Evolutionary conservation across 2,113 vertebrate species (phyloP).

Genomic region (Regulus satrapa): DNA sequence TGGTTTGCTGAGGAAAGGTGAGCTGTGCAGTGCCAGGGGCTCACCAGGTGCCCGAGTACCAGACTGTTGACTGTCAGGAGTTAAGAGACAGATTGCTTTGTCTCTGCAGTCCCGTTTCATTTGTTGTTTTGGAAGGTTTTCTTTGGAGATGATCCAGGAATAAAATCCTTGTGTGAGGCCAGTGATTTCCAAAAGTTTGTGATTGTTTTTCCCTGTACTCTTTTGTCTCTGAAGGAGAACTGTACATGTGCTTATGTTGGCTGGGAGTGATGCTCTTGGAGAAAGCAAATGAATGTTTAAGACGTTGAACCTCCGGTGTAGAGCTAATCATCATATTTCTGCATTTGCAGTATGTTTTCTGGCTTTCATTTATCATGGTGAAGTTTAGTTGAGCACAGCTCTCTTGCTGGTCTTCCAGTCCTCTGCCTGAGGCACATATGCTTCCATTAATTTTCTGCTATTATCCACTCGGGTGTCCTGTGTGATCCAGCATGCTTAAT

Average conservation of each 20-base stretch:
- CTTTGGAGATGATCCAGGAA: background rate
- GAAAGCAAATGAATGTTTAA: slow-evolving; percentile 25
- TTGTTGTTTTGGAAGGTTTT: background rate
- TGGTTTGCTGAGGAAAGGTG: background rate
- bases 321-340: slow-evolving; percentile 35
- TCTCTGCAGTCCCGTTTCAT: background rate
- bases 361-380: slow-evolving; percentile 52
- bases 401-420: slow-evolving; percentile 44
- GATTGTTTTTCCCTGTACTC: background rate
- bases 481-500: slow-evolving; percentile 62
- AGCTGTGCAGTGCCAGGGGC: background rate
- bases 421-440: slow-evolving; percentile 59
- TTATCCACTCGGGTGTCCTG: slow-evolving; percentile 65
- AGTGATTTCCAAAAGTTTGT: background rate
- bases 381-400: slow-evolving; percentile 39
- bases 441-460: slow-evolving; percentile 62
- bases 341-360: slow-evolving; percentile 7
- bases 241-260: background rate
- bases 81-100: background rate
- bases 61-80: background rate
- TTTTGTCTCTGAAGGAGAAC: slow-evolving; percentile 10
- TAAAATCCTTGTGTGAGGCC: slow-evolving; percentile 5
- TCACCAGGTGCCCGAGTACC: background rate
- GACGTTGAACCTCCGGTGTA: background rate
- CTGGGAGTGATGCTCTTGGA: background rate